These are phyloP conservation scores for Hyles lineata DNA, from an alignment of 2,888 invertebrate genomes.

Conservation along the genomic window DNA sequence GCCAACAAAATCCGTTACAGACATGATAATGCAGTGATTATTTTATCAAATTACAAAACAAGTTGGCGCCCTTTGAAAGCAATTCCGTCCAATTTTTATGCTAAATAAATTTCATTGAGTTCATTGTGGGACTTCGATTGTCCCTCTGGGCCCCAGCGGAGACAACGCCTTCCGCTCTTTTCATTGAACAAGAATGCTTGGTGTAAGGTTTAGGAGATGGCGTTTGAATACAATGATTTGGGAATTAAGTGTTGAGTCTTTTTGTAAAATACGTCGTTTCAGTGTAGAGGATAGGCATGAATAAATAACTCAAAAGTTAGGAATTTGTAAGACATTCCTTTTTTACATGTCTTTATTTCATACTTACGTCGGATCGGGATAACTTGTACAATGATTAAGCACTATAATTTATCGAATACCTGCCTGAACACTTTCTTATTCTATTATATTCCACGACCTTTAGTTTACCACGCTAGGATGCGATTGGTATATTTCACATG, in stretches of 20 bases:
- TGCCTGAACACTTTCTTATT: not conserved
- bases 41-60: slow-evolving; percentile 34
- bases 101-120: slow-evolving; percentile 73
- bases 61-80: slow-evolving; percentile 55
- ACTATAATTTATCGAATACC: too few relatives aligned
- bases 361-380: too few relatives aligned
- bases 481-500: too few relatives aligned
- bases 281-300: too few relatives aligned
- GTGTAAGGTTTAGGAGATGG: slow-evolving; percentile 42
- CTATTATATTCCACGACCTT: too few relatives aligned
- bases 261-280: too few relatives aligned
- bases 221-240: not conserved
- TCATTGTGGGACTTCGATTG: slow-evolving; percentile 66
- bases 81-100: slow-evolving; percentile 65
- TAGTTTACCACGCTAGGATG: too few relatives aligned
- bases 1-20: slow-evolving; percentile 28
- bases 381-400: too few relatives aligned
- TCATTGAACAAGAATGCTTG: slow-evolving; percentile 56
- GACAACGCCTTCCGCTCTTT: slow-evolving; percentile 77
- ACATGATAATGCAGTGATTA: slow-evolving; percentile 27
- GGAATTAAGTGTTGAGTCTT: too few relatives aligned
- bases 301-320: too few relatives aligned
- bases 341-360: too few relatives aligned
- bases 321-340: too few relatives aligned
- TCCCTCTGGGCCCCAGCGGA: slow-evolving; percentile 69